Conservation (phyloP, 1,140 invertebrate species). For the Neodiprion pinetum region DNA sequence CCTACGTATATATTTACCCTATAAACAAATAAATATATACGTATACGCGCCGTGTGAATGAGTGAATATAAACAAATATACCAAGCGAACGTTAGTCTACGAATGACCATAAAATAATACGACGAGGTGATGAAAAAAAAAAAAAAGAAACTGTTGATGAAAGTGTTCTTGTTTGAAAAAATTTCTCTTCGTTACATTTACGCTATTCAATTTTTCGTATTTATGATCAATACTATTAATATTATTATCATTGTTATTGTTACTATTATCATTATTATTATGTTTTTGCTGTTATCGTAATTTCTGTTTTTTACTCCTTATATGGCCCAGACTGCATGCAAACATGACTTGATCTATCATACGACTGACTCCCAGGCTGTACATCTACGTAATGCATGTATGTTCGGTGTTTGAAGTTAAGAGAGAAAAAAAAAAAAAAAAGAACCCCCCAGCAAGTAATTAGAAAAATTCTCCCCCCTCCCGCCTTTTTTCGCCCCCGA, state of each 20-base stretch:
- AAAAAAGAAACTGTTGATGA: no score
- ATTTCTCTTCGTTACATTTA: no score
- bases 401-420: slow-evolving; percentile 61
- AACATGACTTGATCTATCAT: slow-evolving; percentile 26
- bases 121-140: background rate
- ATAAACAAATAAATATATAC: no score
- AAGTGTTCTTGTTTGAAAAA: background rate
- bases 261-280: no score
- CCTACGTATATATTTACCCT: no score
- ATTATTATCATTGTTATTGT: no score
- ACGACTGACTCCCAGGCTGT: slow-evolving; percentile 62
- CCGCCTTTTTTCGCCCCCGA: no score
- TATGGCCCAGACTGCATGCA: background rate
- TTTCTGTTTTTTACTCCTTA: background rate
- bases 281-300: no score
- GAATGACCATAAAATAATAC: background rate
- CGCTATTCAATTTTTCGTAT: no score
- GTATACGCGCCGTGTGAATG: no score
- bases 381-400: slow-evolving; percentile 60
- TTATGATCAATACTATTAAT: no score
- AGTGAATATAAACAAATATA: background rate
- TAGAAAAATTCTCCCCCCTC: no score
- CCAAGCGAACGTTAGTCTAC: background rate
- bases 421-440: slow-evolving; percentile 41
- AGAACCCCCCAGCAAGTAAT: slow-evolving; percentile 22